These are phyloP conservation scores for Pseudorhiza aurosa DNA, from an alignment of 30 jellyfish, hydroid and myxozoan species.

Conservation along the genomic window DNA sequence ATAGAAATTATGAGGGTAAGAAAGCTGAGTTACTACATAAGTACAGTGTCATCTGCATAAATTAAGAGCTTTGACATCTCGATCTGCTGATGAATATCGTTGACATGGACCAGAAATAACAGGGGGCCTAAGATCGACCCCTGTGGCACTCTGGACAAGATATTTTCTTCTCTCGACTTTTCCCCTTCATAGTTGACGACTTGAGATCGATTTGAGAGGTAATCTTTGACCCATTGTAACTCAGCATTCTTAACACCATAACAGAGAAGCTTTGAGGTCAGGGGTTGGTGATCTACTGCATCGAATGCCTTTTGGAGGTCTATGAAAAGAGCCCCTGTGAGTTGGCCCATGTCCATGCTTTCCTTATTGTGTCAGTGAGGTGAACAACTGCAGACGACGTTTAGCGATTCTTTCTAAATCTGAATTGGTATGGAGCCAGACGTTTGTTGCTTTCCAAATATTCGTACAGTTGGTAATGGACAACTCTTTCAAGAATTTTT, in stretches of 20 bases:
- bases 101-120: constrained; percentile 58
- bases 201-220: constrained; percentile 61
- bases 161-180: constrained; percentile 50
- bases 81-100: constrained; percentile 62
- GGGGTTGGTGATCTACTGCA: constrained; percentile 40
- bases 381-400: constrained; percentile 45
- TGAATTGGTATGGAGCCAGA: constrained; percentile 54
- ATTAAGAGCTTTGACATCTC: constrained; percentile 39
- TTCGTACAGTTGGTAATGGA: constrained; percentile 44
- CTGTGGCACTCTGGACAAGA: constrained; percentile 73
- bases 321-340: constrained; percentile 59
- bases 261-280: constrained; percentile 40
- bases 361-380: constrained; percentile 51
- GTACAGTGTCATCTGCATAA: constrained; percentile 78
- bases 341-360: constrained; percentile 49
- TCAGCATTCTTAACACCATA: constrained; percentile 55
- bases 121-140: constrained; percentile 63
- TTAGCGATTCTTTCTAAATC: constrained; percentile 51
- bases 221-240: constrained; percentile 49
- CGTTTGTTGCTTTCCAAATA: constrained; percentile 44
- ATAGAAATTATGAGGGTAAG: no score
- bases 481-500: constrained; percentile 58
- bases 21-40: constrained; percentile 21
- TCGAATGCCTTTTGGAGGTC: constrained; percentile 64
- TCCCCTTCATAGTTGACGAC: constrained; percentile 72